phyloP scores from a whole-genome alignment of 2,888 invertebrate genomes.

The Eumacrocentrus americanus region DNA sequence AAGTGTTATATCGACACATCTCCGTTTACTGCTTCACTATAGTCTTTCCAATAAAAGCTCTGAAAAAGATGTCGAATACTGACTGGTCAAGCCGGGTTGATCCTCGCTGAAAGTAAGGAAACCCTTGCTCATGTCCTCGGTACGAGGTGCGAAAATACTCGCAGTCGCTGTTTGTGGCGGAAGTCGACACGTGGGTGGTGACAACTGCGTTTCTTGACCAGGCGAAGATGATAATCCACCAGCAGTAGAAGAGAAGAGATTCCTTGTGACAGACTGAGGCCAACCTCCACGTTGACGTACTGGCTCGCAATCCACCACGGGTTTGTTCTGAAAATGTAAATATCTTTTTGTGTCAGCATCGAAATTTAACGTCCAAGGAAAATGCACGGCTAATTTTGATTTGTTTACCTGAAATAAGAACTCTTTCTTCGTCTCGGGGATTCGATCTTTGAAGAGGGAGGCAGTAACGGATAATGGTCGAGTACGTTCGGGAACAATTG shows the following conservation, averaged over 20 bases:
- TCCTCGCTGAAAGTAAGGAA: constrained; percentile 88
- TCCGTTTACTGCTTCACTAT: no score
- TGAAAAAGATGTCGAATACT: no score
- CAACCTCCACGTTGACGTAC: constrained; percentile 33
- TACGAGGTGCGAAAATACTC: constrained; percentile 80
- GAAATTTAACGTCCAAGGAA: neutral
- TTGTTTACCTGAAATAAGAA: constrained; percentile 6
- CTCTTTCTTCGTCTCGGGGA: constrained; percentile 10
- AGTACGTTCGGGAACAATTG: constrained; percentile 26
- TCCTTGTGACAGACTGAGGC: constrained; percentile 44
- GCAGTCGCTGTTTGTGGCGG: constrained; percentile 74
- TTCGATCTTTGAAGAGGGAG: constrained; percentile 49
- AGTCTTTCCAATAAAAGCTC: no score
- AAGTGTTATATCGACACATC: no score
- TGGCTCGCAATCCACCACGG: constrained; percentile 44
- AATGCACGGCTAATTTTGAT: neutral
- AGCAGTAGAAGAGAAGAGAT: constrained; percentile 42
- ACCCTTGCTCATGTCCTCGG: constrained; percentile 93
- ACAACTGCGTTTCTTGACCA: constrained; percentile 27
- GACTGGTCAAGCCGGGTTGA: constrained; percentile 83
- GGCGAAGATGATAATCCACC: constrained; percentile 37
- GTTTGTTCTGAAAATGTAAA: constrained; percentile 44
- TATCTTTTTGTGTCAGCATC: neutral
- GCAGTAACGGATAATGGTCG: constrained; percentile 57
- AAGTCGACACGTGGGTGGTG: constrained; percentile 41